Base-by-base conservation (phyloP, 2,888 invertebrate genomes). In the Drosophila nigritarsus region DNA sequence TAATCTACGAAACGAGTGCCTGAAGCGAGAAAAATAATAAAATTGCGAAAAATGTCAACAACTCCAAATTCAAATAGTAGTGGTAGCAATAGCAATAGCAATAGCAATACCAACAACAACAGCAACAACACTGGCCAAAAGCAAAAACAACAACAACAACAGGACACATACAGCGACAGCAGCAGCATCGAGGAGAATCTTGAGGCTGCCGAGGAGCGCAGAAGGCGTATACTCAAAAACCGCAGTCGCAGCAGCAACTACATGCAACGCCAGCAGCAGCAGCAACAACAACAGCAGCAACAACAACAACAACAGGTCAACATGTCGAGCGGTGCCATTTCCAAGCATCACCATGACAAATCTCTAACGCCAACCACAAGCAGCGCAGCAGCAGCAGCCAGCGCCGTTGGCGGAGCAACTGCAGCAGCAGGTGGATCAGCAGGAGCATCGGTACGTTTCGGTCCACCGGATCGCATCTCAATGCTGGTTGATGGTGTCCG, bases 401-500 rank as follows among this genome's bases (percentile, higher is more conserved):
- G 55, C 24, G 65, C 73, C 2, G 65, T 71, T 50, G 63, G 45
- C 24, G 45, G 45, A 24, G 24, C 45, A 24, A 15, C 66, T 30
- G 51, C 73, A 4, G 69, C 71, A 13, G 62, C 74, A 3, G 40
- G 40, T 5, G 55, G n/a, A n/a, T 38, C 27, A 55, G 56, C 15
- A n/a, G 50, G 29, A 7, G 62, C 71, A n/a, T 62, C 75, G 15
- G 66, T 72, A n/a, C 87, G 89, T 11, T 70, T 83, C 11, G 76
- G 72, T 18, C 83, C 91, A 8, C 91, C 91, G 9, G 97, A 97
- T 84, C 94, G 97, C 68, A 96, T 99, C 63, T 98, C 98, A 3
- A 94, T 99, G 58, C 96, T 99, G n/a, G 99, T 99, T 18, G 99
- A 99, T 91, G 98, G 97, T 89, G 99, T 99, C 0, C 94, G 98